Conservation (phyloP, 2,797 vertebrate genomes). For the Sebastes itinus region DNA sequence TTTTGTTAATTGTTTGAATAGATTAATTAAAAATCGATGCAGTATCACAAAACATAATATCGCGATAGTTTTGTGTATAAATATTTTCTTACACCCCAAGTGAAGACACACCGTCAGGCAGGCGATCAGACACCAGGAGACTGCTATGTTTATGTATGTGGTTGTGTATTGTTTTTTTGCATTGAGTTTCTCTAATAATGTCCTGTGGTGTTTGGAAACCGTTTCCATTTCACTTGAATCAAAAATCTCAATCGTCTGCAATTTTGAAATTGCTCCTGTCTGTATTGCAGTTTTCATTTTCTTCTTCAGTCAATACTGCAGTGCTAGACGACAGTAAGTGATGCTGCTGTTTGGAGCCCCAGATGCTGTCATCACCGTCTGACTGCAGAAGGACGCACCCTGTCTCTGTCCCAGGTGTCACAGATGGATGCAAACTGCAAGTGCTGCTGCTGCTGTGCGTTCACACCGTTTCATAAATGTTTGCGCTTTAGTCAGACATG, state of each 20-base stretch:
- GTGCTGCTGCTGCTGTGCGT: not conserved
- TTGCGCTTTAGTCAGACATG: not conserved
- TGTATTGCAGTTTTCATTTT: constrained; percentile 5
- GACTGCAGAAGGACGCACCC: constrained; percentile 63
- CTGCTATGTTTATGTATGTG: not conserved
- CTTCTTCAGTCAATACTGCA: constrained; percentile 21
- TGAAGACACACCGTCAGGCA: not conserved
- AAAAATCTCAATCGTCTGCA: constrained; percentile 1
- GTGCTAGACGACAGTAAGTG: constrained; percentile 38
- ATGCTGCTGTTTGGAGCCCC: constrained; percentile 39
- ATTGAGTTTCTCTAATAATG: not conserved
- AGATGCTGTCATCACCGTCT: constrained; percentile 57
- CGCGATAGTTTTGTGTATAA: no score
- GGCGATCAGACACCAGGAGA: not conserved
- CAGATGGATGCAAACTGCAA: constrained; percentile 34
- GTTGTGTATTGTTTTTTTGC: not conserved
- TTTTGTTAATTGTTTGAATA: no score
- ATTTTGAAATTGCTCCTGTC: constrained; percentile 11
- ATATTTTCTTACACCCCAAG: no score
- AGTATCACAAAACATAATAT: no score
- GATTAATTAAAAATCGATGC: no score
- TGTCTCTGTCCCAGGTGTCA: constrained; percentile 54
- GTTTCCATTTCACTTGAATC: not conserved
- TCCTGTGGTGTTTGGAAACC: not conserved
- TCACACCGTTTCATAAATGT: not conserved